Evolutionary conservation across 2,113 vertebrate genomes (phyloP).

Genomic region (Gavialis gangeticus): DNA sequence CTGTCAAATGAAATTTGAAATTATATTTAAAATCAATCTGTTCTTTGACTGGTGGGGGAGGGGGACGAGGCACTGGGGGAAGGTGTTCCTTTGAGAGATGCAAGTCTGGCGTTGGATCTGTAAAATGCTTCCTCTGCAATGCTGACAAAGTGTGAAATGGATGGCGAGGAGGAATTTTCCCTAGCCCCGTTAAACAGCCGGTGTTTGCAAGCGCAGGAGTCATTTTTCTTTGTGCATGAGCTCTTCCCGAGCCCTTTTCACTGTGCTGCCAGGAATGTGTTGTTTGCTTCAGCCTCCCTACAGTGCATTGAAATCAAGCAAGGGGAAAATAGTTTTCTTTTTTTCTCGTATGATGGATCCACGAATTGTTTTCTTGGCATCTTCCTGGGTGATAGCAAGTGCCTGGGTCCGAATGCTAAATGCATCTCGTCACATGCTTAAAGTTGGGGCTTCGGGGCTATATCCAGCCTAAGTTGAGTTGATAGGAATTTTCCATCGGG

Average conservation of each 20-base stretch:
- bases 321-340: accelerated
- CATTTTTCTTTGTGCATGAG: not conserved
- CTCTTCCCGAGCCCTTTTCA: not conserved
- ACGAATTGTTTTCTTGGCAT: accelerated
- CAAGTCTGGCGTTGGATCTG: not conserved
- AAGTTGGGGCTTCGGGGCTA: accelerated
- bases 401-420: accelerated
- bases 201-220: not conserved
- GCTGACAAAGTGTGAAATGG: not conserved
- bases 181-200: not conserved
- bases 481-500: not conserved
- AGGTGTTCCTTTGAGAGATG: not conserved
- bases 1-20: not conserved
- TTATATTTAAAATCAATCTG: not conserved
- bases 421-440: accelerated
- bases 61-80: too few relatives aligned
- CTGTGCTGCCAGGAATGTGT: accelerated
- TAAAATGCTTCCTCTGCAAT: not conserved
- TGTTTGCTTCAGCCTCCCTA: not conserved
- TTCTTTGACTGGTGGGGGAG: too few relatives aligned
- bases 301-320: accelerated
- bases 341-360: not conserved
- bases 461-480: not conserved
- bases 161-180: not conserved
- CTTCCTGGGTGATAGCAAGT: not conserved